Percentiles rank a stretch among this genome's conserved stretches.
phyloP scores from a whole-genome alignment of 2,888 invertebrate genomes.

The Caenorhabditis angaria region DNA sequence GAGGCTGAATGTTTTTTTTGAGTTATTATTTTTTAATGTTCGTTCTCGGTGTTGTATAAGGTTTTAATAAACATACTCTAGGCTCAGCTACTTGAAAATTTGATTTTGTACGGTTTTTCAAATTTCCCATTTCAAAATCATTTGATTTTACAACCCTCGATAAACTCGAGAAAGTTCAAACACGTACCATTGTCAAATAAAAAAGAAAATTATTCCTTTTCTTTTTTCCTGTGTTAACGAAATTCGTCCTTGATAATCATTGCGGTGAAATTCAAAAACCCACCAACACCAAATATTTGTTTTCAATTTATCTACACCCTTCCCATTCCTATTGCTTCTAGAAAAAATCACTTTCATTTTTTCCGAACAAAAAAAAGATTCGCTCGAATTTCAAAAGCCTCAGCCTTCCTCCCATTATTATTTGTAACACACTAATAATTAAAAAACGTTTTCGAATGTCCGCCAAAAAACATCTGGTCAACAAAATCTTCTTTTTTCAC shows the following conservation, averaged over 20 bases:
- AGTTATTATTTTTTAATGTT: no score
- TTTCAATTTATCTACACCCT: not conserved
- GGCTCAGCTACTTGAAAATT: no score
- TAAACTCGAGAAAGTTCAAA: not conserved
- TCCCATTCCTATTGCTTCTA: not conserved
- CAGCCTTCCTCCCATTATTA: not conserved
- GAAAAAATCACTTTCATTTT: not conserved
- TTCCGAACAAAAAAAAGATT: conserved; percentile 17
- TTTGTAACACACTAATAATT: not conserved
- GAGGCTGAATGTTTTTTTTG: no score
- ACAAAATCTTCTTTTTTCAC: conserved; percentile 7
- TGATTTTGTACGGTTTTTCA: no score
- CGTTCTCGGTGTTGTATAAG: no score
- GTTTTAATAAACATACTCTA: no score
- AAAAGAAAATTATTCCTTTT: conserved; percentile 14
- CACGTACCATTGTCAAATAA: not conserved
- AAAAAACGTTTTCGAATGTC: conserved; percentile 18
- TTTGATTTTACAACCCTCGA: not conserved
- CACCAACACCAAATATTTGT: not conserved
- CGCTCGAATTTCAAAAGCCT: not conserved
- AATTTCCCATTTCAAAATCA: not conserved
- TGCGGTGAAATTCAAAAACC: not conserved
- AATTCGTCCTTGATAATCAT: conserved; percentile 9
- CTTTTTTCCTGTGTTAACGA: conserved; percentile 23
- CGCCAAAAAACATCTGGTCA: not conserved